Base-by-base conservation (phyloP, 1,140 invertebrate species). In the Caenorhabditis latens region DNA sequence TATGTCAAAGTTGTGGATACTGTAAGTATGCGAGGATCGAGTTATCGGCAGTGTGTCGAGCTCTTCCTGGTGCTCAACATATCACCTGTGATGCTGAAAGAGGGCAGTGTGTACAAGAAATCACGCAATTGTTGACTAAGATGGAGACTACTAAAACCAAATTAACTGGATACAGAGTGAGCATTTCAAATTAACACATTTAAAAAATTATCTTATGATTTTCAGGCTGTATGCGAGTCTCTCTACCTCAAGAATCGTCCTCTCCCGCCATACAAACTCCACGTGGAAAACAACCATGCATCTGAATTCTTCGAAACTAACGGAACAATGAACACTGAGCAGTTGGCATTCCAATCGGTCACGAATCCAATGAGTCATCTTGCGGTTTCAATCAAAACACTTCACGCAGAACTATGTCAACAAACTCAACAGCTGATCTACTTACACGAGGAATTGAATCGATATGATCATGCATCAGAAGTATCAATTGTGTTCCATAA, bases 21-120 rank as follows among this genome's bases (percentile, higher is more conserved):
- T 99, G 97, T 94, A 99, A 99, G 93, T 99, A 99, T 93, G 98
- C 97, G n/a, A 98, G 99, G 93, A 98, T 99, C 93, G 98, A 99
- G 93, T 97, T 94, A 84, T 97, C 96, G 13, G 94, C 99, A 71
- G 96, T 95, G 5, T 97, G 96, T 2, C 95, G 96, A 58, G 95
- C 96, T 0, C 97, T 96, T 91, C 98, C 96, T 93, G 97, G 97
- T 32, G 97, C 98, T 0, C 97, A 99, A 94, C 96, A 96, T 0
- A 98, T 99, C 61, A 95, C 91, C 97, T 99, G 91, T 97, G 99
- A 90, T 97, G 99, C 93, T 94, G 97, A 0, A 97, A 97, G 91
- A 98, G 43, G 46, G 9, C 71, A 79, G 24, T 79, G 71, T 50
- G n/a, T 79, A 79, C 71, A 79, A 9, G 71, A 79, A 21, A 50